Conservation (phyloP, 2,113 vertebrate genomes). For the Oxyura jamaicensis region DNA sequence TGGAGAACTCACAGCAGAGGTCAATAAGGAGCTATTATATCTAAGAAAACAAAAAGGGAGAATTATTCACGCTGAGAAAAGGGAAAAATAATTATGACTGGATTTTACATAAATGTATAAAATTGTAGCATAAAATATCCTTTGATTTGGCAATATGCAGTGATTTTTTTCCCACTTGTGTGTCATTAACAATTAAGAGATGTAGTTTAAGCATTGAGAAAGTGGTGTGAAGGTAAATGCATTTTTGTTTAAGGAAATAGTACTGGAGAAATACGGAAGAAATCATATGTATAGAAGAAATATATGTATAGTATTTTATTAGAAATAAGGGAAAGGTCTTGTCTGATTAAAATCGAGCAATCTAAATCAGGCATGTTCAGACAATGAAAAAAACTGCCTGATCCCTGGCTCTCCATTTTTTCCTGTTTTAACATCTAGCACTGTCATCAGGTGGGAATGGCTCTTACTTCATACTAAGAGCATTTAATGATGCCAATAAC, state of each 20-base stretch:
- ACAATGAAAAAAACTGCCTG: neutral
- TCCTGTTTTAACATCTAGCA: neutral
- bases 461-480: neutral
- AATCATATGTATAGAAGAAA: neutral
- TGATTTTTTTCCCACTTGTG: neutral
- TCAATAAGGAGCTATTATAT: neutral
- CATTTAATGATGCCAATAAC: neutral
- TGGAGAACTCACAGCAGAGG: neutral
- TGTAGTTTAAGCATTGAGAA: neutral
- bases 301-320: neutral
- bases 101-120: neutral
- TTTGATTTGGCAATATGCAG: neutral
- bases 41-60: neutral
- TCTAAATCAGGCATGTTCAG: neutral
- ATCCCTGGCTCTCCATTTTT: neutral
- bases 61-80: neutral
- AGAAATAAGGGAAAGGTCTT: neutral
- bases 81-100: neutral
- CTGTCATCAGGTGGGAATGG: neutral
- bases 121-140: neutral
- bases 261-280: neutral
- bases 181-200: neutral
- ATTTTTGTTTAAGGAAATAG: neutral
- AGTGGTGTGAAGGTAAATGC: neutral
- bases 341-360: neutral